These are phyloP conservation scores for Cyanistes caeruleus DNA, from an alignment of 2,113 vertebrate genomes.

Conservation along the genomic window DNA sequence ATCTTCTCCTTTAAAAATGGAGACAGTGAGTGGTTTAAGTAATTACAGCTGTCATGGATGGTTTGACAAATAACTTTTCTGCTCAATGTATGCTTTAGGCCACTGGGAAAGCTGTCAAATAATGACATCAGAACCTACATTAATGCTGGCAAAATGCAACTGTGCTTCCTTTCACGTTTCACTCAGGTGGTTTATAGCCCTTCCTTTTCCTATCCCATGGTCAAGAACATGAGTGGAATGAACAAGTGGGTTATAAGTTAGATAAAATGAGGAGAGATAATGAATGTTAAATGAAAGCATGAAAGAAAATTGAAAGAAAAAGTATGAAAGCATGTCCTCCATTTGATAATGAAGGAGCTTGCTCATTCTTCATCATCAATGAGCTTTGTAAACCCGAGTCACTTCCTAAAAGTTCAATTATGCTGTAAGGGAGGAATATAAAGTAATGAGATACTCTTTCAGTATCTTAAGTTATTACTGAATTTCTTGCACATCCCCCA, in stretches of 20 bases:
- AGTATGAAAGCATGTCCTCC: background rate
- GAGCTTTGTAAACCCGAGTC: background rate
- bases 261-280: background rate
- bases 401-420: background rate
- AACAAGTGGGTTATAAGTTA: background rate
- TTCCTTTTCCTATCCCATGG: background rate
- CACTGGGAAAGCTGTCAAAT: slow-evolving; percentile 45
- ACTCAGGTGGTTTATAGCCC: background rate
- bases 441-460: background rate
- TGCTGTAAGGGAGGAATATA: background rate
- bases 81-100: slow-evolving; percentile 9
- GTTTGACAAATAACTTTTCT: slow-evolving; percentile 33
- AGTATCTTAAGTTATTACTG: background rate
- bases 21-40: background rate
- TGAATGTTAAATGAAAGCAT: background rate
- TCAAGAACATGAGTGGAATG: background rate
- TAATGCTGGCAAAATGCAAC: background rate
- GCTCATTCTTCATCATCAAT: background rate
- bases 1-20: background rate
- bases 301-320: background rate
- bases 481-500: background rate
- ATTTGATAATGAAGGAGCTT: background rate
- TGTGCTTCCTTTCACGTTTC: background rate
- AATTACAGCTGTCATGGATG: slow-evolving; percentile 9
- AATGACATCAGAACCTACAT: slow-evolving; percentile 34